Base-by-base conservation (phyloP, 2,888 invertebrate genomes). In the Morpho deidamia region DNA sequence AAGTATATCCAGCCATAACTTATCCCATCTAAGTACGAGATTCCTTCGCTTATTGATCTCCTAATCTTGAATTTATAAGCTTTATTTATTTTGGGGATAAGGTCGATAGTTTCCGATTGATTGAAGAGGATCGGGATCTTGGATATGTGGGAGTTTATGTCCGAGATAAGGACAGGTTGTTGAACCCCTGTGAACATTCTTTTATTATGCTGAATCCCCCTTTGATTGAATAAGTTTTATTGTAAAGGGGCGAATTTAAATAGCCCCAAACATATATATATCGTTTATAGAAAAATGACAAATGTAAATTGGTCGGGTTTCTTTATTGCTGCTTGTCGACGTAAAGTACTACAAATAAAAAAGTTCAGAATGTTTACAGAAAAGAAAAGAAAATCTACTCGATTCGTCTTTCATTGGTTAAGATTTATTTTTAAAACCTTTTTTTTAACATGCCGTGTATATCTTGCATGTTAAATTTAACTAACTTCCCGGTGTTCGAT, bases 141-240 rank as follows among this genome's bases (percentile, higher is more conserved):
- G 44, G 49, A 47, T 59, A 57, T 70, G 78, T 71, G 70, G 79
- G 76, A 57, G 56, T 51, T 76, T 80, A 79, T 72, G 78, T 75
- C 73, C 75, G 72, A 79, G 87, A 86, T 87, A 86, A 83, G 75
- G 75, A 61, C 61, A 71, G 81, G 74, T 76, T 80, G 65, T 76
- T 82, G 84, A 83, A 77, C 84, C 60, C 60, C 47, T 58, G 61
- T 66, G 67, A 70, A 65, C 63, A 71, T 67, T 69, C 70, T 69
- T 70, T 76, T 74, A n/a, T n/a, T n/a, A 74, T 74, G 74, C 65
- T 68, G 5, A 23, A 76, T 77, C 74, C 70, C 66, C 64, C 66
- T 68, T 64, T 66, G 61, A 69, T 64, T 66, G 61, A 69, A 23
- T 23, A 23, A 23, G 2, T 23, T 23, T 71, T 71, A 71, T 68